Evolutionary conservation across 2,113 vertebrate species (phyloP), one percentile per base, ranked within the genome.

Genomic region (Dipodomys spectabilis): DNA sequence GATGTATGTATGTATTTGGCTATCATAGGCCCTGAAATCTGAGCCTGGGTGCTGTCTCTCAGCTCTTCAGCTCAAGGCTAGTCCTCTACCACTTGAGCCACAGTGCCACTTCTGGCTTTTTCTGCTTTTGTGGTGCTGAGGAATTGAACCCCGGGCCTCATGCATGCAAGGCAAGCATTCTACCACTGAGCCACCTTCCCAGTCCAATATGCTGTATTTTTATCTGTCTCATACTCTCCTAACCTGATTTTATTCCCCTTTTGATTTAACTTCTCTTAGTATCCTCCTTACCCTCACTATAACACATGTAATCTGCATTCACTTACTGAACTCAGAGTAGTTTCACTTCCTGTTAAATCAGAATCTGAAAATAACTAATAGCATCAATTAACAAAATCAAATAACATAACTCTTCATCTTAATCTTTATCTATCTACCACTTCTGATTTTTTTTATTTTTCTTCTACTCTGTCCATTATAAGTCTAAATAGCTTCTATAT

Each of bases 241-340:
- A 7, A 22, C 6, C 3, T 45, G 12, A 10, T 2, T 25, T 53
- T 64, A 28, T 25, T 57, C 0, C 2, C 2, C 16, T 1, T 9
- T 23, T 5, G 1, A 27, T 90, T 87, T 85, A 69, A 22, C 35
- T 69, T 35, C 15, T 3, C 16, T 69, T 30, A 7, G 1, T 62
- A 62, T 64, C 22, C 7, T 71, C 22, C 35, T 45, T 3, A 32
- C 16, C 57, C 6, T 84, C 13, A 32, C 60, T 8, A 3, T 35
- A 22, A 60, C 45, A 60, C 4, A 18, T 71, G 65, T 35, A 32
- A 9, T 64, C 18, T 32, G 30, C 12, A 68, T 20, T 28, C 45
- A 10, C 57, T 28, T 18, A 73, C 45, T 60, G 79, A 88, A 7
- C n/a, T 67, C 1, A 25, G 9, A 44, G 25, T 62, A 18, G 19